Evolutionary conservation across 2,113 vertebrate genomes (phyloP).

Genomic region (Hippoglossus stenolepis): DNA sequence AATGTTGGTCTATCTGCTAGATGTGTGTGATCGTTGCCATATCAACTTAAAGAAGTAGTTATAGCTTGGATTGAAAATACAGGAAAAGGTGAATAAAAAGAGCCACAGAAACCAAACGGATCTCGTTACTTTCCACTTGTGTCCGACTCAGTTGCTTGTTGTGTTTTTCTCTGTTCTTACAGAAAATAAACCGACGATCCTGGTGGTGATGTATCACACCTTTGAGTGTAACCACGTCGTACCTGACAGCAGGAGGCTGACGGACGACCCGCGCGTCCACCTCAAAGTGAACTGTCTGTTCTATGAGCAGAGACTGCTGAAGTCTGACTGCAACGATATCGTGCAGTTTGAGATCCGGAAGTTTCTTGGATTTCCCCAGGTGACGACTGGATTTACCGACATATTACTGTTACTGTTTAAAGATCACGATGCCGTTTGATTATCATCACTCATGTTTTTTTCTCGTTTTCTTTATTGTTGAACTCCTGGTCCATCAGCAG

Average conservation of each 20-base stretch:
- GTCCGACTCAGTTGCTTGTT: no score
- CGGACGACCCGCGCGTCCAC: not conserved
- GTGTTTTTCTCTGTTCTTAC: no score
- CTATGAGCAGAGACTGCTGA: not conserved
- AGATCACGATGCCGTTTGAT: no score
- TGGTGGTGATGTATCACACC: slow-evolving; percentile 66
- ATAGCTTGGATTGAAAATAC: no score
- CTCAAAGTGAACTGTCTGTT: slow-evolving; percentile 62
- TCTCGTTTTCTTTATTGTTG: not conserved
- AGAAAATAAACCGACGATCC: no score
- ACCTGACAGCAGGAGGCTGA: not conserved
- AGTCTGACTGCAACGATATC: accelerated
- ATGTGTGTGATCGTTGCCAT: not conserved
- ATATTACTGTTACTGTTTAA: not conserved
- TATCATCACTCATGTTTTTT: not conserved
- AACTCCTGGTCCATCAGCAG: accelerated
- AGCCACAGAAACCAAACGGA: no score
- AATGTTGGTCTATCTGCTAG: no score
- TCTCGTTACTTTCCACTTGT: no score
- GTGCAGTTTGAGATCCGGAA: accelerated
- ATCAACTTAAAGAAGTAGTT: no score
- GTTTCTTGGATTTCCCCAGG: not conserved
- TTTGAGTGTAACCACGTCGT: accelerated
- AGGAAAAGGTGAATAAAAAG: no score
- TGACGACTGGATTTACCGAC: not conserved